Percentiles rank a stretch among this genome's conserved stretches.
Evolutionary conservation across 2,888 invertebrate genomes (phyloP).

Genomic region (Julus scanicus): DNA sequence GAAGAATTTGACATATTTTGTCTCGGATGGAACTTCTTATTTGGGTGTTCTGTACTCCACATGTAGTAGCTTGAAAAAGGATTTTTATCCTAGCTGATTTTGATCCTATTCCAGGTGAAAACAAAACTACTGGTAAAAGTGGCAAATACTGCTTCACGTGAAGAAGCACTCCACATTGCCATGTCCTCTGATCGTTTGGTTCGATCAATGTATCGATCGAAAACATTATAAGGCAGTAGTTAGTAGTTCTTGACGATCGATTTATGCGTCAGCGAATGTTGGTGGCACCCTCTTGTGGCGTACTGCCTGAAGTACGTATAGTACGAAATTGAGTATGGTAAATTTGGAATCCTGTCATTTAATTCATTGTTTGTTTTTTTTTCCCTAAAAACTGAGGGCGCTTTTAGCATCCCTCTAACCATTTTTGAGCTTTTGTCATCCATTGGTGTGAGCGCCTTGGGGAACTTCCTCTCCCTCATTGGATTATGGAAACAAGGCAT

Average conservation of each 20-base stretch:
- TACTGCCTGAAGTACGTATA: too few relatives aligned
- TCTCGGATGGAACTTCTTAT: not conserved
- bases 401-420: not conserved
- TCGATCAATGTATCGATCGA: constrained; percentile 14
- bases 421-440: not conserved
- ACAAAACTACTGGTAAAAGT: not conserved
- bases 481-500: not conserved
- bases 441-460: not conserved
- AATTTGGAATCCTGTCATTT: not conserved
- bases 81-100: too few relatives aligned
- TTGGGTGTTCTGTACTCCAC: too few relatives aligned
- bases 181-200: not conserved
- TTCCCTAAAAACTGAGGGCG: not conserved
- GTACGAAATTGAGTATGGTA: too few relatives aligned
- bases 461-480: not conserved
- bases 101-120: not conserved
- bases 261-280: not conserved
- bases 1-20: not conserved
- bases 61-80: too few relatives aligned
- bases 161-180: not conserved
- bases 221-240: constrained; percentile 21
- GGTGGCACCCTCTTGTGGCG: not conserved
- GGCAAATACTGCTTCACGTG: not conserved
- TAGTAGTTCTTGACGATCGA: constrained; percentile 13
- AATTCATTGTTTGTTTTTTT: not conserved